A percentile compares a stretch with the other conserved stretches of the same genome.
phyloP scores from a whole-genome alignment of 2,888 invertebrate genomes.

The Rhagonycha fulva region DNA sequence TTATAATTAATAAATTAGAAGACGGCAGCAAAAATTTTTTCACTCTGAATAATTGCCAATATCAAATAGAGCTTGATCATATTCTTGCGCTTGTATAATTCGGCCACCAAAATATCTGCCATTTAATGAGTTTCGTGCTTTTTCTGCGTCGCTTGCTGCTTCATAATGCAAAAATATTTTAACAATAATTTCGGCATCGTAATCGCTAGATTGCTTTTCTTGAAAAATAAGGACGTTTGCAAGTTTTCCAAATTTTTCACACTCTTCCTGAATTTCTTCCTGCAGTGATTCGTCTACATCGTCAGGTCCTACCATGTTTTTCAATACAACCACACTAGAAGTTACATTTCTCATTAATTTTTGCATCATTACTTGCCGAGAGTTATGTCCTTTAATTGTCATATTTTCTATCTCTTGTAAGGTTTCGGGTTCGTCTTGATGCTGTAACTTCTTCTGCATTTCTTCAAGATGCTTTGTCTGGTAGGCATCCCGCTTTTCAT shows the following conservation, averaged over 20 bases:
- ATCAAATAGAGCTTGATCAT: conserved; percentile 95
- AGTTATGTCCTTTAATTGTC: conserved; percentile 75
- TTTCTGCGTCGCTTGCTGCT: conserved; percentile 78
- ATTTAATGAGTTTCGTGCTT: conserved; percentile 82
- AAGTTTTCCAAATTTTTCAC: conserved; percentile 89
- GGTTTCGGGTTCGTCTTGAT: conserved; percentile 78
- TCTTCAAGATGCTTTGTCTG: conserved; percentile 73
- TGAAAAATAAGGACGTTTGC: conserved; percentile 94
- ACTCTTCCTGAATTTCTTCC: conserved; percentile 95
- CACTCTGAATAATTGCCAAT: conserved; percentile 89
- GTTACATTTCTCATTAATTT: conserved; percentile 80
- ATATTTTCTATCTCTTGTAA: conserved; percentile 79
- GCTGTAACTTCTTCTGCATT: conserved; percentile 70
- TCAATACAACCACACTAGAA: conserved; percentile 78
- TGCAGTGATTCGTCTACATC: conserved; percentile 94
- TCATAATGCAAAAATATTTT: conserved; percentile 98
- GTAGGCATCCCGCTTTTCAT: conserved; percentile 65
- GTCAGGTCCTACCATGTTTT: conserved; percentile 93
- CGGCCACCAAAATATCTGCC: conserved; percentile 96
- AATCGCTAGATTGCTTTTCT: conserved; percentile 89
- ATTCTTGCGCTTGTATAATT: conserved; percentile 88
- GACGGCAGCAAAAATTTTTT: neutral
- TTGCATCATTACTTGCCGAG: conserved; percentile 85
- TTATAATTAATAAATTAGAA: too few species aligned
- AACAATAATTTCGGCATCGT: conserved; percentile 84